These are phyloP conservation scores for Holothuria scabra DNA, from an alignment of 53 echinoderm and acorn worm genomes.

Conservation along the genomic window DNA sequence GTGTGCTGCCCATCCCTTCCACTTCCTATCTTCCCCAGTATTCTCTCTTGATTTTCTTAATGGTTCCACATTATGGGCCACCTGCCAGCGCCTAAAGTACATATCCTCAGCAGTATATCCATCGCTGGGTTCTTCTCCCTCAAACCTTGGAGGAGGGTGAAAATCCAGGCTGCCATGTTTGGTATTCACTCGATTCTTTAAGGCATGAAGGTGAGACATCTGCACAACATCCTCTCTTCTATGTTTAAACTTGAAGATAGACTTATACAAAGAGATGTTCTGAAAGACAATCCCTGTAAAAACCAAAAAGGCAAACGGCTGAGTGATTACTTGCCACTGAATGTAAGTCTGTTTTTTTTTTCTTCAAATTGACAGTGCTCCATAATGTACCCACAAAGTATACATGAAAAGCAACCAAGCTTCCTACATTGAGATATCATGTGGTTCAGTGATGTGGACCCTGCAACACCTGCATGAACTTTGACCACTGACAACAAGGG, in stretches of 20 bases:
- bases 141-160: not conserved
- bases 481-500: too few species aligned
- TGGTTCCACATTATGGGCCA: slow-evolving; percentile 10
- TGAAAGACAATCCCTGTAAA: slow-evolving; percentile 25
- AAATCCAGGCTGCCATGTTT: slow-evolving; percentile 11
- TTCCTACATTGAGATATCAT: too few species aligned
- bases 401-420: too few species aligned
- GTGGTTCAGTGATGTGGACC: too few species aligned
- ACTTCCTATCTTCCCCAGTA: not conserved
- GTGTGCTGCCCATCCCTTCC: slow-evolving; percentile 31
- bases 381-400: too few species aligned
- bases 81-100: slow-evolving; percentile 33
- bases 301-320: not conserved
- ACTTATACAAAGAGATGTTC: slow-evolving; percentile 23
- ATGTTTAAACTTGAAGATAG: not conserved
- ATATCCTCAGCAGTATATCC: slow-evolving; percentile 30
- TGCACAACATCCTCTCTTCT: not conserved
- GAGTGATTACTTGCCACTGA: too few species aligned
- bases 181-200: not conserved
- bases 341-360: too few species aligned
- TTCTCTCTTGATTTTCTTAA: not conserved
- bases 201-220: not conserved
- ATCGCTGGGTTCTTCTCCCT: slow-evolving; percentile 12
- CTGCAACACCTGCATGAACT: too few species aligned
- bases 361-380: too few species aligned